Base-by-base conservation (phyloP, 2,113 vertebrate species). In the Pelodiscus sinensis region DNA sequence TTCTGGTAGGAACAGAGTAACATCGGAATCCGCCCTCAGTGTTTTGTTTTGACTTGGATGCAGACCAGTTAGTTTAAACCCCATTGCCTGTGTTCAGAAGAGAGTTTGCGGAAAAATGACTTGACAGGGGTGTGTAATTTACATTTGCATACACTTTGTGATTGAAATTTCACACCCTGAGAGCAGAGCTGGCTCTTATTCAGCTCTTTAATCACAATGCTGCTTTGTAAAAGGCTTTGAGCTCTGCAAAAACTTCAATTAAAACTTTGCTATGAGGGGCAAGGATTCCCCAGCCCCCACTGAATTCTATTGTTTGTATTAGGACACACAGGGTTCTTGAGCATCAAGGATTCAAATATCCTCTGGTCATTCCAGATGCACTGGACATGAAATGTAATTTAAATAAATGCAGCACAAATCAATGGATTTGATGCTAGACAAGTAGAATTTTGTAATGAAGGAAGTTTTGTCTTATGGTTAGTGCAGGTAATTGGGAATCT, bases 101-200 rank as follows among this genome's bases (percentile, higher is more conserved):
- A 75, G 60, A 83, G 90, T 57, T 9, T 62, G 58, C 18, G 85
- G 51, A 62, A 85, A 88, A 93, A 52, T 51, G 3, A 71, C 65
- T 89, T 96, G 92, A 90, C 91, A 93, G 51, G 87, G 65, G 82
- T 91, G 85, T 92, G 73, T 38, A 87, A 18, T 78, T 93, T 85
- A 62, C 57, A 62, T 29, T 82, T 85, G 24, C 80, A n/a, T 78
- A 82, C 55, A 78, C 84, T 87, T 96, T 79, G 88, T 82, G 91
- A 82, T 78, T 87, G 95, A 93, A 89, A 56, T 85, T 90, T 92
- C 55, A 0, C 0, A 71, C n/a, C 44, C 82, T 95, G 73, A 44
- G 71, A 78, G 84, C 58, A 86, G 91, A 93, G 86, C 55, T 0
- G 2, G 5, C 65, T 50, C 79, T 56, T 71, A 62, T 24, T 92